A percentile compares a stretch with the other conserved stretches of the same genome.
Evolutionary conservation across 2,888 invertebrate species (phyloP).

Genomic region (Ceriagrion tenellum): DNA sequence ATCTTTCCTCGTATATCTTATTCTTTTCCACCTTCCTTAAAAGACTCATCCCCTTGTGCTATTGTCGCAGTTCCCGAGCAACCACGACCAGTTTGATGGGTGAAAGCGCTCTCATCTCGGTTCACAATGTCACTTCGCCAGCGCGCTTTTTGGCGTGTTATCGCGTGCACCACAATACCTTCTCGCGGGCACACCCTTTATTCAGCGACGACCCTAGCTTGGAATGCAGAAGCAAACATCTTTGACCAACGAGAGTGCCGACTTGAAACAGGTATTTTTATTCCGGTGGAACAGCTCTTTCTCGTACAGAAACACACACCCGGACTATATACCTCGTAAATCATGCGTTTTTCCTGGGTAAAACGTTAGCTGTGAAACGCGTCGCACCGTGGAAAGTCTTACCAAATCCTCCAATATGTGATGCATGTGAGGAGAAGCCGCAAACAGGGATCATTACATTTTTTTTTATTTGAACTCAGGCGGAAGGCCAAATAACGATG

Average conservation of each 20-base stretch:
- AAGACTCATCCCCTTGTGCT: background rate
- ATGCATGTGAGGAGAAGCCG: background rate
- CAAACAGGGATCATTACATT: background rate
- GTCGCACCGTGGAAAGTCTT: background rate
- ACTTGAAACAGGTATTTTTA: background rate
- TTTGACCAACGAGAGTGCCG: background rate
- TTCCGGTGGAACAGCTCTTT: background rate
- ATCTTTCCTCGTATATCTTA: background rate
- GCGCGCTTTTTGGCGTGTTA: background rate
- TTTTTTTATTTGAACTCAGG: background rate
- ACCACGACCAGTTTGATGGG: background rate
- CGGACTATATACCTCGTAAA: constrained; percentile 4
- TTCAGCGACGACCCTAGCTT: background rate
- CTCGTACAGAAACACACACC: background rate
- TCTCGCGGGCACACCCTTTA: background rate
- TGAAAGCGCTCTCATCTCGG: background rate
- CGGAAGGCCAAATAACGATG: background rate
- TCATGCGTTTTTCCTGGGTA: background rate
- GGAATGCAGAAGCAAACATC: background rate
- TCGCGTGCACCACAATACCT: background rate
- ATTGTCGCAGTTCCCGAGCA: background rate
- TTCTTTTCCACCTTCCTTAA: background rate
- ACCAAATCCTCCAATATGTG: background rate
- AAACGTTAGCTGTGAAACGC: background rate
- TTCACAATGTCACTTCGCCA: background rate